Evolutionary conservation across 2,797 vertebrate genomes (phyloP), one percentile per base, ranked within the genome.

Genomic region (Sciurus vulgaris): DNA sequence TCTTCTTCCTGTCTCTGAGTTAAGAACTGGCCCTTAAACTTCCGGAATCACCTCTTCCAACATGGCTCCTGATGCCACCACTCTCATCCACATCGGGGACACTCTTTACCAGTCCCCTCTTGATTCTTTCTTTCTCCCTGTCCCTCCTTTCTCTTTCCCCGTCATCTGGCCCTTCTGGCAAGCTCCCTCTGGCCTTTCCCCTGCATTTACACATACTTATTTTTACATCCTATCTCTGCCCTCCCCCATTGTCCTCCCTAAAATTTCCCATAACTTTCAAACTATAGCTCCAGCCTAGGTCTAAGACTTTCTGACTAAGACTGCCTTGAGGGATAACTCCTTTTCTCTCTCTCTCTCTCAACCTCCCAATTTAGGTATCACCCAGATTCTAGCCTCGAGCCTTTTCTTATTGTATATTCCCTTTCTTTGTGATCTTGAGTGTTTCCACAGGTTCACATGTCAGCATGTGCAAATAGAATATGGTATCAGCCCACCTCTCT

Each of bases 211-310:
- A 76, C 15, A 33, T 28, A 6, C 20, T 17, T 22, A 17, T 12
- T 2, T 8, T 22, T 49, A 0, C 3, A 4, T 3, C 33, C 6
- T 17, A 6, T 1, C 15, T 9, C 26, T 10, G 0, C 2, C 49
- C 5, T 41, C 24, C 26, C 4, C 35, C 28, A 51, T 5, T 0
- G 0, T 35, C 26, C 5, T 63, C 26, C 84, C 74, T 73, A n/a
- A 70, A 41, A 81, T 17, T 28, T 47, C 28, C 33, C 69, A 61
- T 79, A 38, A 13, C 69, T 61, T 72, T 84, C 44, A 59, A 49
- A 26, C 13, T 3, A 7, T 3, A 78, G 26, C 47, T 83, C 9
- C 38, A 54, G 26, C 56, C 78, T 33, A 24, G 59, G 35, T 51
- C 72, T 56, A 59, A 59, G 24, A 30, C 30, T 59, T 38, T 22